These are phyloP conservation scores for Dynastes maya DNA, from an alignment of 2,888 invertebrate species.

Conservation along the genomic window DNA sequence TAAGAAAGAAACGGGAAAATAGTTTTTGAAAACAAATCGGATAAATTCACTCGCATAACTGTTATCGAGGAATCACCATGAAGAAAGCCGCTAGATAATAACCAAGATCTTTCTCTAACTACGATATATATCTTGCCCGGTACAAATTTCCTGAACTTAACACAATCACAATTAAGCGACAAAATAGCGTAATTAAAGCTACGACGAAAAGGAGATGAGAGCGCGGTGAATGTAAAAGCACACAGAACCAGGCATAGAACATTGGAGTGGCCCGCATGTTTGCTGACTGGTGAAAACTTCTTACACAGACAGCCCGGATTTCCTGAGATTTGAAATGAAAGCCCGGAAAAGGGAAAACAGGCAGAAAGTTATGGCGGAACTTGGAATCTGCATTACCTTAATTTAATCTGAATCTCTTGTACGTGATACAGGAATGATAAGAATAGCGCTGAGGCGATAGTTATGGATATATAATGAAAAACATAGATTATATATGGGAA, in stretches of 20 bases:
- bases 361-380: constrained; percentile 36
- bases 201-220: constrained; percentile 57
- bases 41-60: no score
- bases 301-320: constrained; percentile 44
- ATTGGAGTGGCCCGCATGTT: constrained; percentile 60
- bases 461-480: background rate
- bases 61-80: background rate
- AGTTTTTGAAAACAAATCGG: no score
- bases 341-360: constrained; percentile 35
- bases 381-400: constrained; percentile 37
- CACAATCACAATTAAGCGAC: constrained; percentile 63
- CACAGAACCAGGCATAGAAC: constrained; percentile 27
- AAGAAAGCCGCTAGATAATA: background rate
- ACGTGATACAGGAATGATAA: constrained; percentile 29
- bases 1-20: no score
- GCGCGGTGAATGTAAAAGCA: constrained; percentile 24
- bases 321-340: constrained; percentile 40
- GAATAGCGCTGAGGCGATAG: background rate
- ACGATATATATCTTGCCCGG: constrained; percentile 15
- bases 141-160: constrained; percentile 61
- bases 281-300: constrained; percentile 51
- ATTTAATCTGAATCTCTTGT: constrained; percentile 25
- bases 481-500: background rate
- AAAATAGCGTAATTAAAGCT: constrained; percentile 62
- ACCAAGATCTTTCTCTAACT: constrained; percentile 6